Evolutionary conservation across 2,888 invertebrate species (phyloP).

Genomic region (Folsomia manolachei): DNA sequence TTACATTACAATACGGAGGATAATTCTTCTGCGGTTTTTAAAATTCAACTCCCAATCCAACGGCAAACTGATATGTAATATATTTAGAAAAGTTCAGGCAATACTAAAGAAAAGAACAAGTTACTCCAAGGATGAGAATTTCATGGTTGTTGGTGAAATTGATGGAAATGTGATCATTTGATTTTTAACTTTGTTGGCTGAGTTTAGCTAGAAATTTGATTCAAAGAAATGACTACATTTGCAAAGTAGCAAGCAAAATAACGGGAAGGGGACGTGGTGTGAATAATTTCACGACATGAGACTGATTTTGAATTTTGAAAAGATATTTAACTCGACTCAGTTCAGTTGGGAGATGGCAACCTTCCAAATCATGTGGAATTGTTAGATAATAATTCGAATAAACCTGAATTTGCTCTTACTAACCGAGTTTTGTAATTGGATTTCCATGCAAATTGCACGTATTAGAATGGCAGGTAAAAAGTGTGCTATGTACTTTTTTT

Average conservation of each 20-base stretch:
- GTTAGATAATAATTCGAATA: not conserved
- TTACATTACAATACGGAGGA: not conserved
- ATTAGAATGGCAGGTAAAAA: no score
- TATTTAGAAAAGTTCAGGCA: no score
- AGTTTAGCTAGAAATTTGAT: not conserved
- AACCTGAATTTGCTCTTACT: not conserved
- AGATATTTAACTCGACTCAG: not conserved
- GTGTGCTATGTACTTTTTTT: no score
- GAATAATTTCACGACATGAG: not conserved
- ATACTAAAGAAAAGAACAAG: no score
- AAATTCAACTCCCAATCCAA: not conserved
- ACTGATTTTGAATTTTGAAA: not conserved
- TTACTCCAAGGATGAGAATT: no score
- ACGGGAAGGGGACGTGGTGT: no score
- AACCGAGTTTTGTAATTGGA: constrained; percentile 1
- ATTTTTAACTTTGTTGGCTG: not conserved
- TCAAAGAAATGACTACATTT: no score
- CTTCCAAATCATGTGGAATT: not conserved
- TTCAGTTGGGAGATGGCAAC: not conserved
- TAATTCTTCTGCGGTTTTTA: no score
- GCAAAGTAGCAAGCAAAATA: no score
- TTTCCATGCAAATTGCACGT: constrained; percentile 3
- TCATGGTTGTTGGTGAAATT: no score
- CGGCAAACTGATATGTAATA: no score
- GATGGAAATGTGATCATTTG: not conserved